Evolutionary conservation across 1,140 invertebrate genomes (phyloP), one percentile per base, ranked within the genome.

Genomic region (Venturia canescens): DNA sequence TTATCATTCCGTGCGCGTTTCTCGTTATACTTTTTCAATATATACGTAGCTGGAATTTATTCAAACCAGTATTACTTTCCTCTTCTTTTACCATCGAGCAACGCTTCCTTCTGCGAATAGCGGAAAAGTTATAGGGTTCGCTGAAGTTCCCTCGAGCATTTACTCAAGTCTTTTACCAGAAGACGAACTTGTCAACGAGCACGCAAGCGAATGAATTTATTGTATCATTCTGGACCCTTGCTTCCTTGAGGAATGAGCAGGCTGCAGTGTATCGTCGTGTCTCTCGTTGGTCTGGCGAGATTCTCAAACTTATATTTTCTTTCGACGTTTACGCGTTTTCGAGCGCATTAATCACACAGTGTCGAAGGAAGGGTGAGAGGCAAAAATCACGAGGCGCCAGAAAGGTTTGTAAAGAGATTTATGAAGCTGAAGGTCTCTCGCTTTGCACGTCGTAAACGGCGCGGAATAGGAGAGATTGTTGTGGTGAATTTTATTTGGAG

Each of bases 131-230:
- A 26, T 31, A 31, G 21, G 5, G 29, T 16, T 48, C 21, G 53
- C 53, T 53, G 31, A 16, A 74, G 21, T 74, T 27, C 26, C 48
- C 71, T 4, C 48, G 71, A 74, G 48, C 71, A 53, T 50, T 74
- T 74, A 18, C 53, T 26, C 21, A 26, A 74, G 44, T 44, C 7
- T 29, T 74, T 5, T 48, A 48, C 38, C 26, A 48, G 3, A 6
- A 5, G 3, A 48, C 34, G 34, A 74, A 53, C 23, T 44, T 6
- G 60, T 63, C 23, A 48, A 44, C 11, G 38, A 48, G 18, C 0
- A 48, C 18, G n/a, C 69, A 21, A n/a, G n/a, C n/a, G 15, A 21
- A 23, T 11, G 1, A 48, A 48, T n/a, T 71, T 48, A 63, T 63
- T 63, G 23, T 26, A 26, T 63, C n/a, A 21, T 53, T 18, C 4